These are phyloP conservation scores for Leptinotarsa peninsularis DNA, from an alignment of 2,888 invertebrate species.

Conservation along the genomic window DNA sequence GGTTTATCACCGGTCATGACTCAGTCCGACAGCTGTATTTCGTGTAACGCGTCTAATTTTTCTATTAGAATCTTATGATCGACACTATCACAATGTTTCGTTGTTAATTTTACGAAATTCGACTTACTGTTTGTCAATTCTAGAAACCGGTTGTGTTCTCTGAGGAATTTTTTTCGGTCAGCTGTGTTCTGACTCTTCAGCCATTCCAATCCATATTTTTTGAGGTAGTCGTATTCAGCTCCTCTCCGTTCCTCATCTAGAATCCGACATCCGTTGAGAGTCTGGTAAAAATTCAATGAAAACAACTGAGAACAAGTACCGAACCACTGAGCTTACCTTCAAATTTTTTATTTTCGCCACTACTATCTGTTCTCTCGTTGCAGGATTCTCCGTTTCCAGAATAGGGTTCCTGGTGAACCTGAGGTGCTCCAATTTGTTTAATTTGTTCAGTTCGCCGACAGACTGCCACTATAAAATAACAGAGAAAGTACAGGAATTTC, in stretches of 20 bases:
- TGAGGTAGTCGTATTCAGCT: constrained; percentile 92
- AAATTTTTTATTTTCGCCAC: constrained; percentile 84
- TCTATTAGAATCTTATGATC: too few relatives aligned
- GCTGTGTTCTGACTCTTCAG: constrained; percentile 69
- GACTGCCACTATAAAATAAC: constrained; percentile 78
- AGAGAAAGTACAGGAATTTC: background rate
- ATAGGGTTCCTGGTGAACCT: constrained; percentile 80
- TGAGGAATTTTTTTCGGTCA: constrained; percentile 71
- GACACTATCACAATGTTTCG: too few relatives aligned
- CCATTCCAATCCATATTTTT: constrained; percentile 83
- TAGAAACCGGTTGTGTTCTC: constrained; percentile 81
- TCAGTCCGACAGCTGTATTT: too few relatives aligned
- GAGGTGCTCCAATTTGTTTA: constrained; percentile 76
- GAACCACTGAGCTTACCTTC: constrained; percentile 66
- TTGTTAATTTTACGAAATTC: too few relatives aligned
- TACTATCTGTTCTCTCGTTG: constrained; percentile 83
- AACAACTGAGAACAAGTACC: background rate
- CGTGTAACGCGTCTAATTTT: too few relatives aligned
- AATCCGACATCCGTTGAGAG: constrained; percentile 80
- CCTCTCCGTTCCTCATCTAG: constrained; percentile 80
- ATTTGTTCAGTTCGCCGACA: constrained; percentile 85
- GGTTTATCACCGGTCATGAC: too few relatives aligned
- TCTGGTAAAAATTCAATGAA: constrained; percentile 61
- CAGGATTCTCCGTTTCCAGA: constrained; percentile 72
- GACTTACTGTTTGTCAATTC: constrained; percentile 78